These are phyloP conservation scores for Zelostemma sp. DNA, from an alignment of 1,140 invertebrate genomes.

Conservation along the genomic window DNA sequence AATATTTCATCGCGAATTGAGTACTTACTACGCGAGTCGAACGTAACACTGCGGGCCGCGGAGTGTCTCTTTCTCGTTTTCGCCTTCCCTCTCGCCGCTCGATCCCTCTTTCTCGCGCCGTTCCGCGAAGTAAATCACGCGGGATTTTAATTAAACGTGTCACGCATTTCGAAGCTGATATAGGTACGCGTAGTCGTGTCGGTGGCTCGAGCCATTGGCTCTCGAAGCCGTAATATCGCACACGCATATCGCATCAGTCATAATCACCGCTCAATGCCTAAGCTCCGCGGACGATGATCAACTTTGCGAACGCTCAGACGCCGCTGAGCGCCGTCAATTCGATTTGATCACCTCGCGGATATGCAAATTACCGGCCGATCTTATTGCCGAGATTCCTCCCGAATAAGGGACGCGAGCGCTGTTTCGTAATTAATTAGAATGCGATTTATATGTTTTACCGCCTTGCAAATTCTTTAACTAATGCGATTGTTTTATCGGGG, in stretches of 20 bases:
- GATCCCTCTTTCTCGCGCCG: constrained; percentile 14
- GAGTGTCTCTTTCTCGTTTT: constrained; percentile 37
- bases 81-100: constrained; percentile 10
- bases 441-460: constrained; percentile 17
- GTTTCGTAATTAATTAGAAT: constrained; percentile 27
- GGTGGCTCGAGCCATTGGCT: constrained; percentile 42
- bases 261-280: constrained; percentile 51
- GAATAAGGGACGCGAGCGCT: constrained; percentile 13
- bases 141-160: constrained; percentile 67
- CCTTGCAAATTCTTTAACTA: too few species aligned
- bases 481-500: too few species aligned
- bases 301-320: constrained; percentile 13
- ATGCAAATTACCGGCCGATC: constrained; percentile 34
- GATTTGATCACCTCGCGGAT: constrained; percentile 32
- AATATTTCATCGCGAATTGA: constrained; percentile 63
- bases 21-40: constrained; percentile 59
- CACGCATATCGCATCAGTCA: constrained; percentile 63
- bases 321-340: constrained; percentile 25
- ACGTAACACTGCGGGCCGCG: constrained; percentile 54
- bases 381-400: constrained; percentile 26
- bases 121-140: constrained; percentile 60
- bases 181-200: constrained; percentile 34
- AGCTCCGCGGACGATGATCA: constrained; percentile 25
- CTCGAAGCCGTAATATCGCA: constrained; percentile 52
- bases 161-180: constrained; percentile 62